Evolutionary conservation across 2,113 vertebrate species (phyloP), one percentile per base, ranked within the genome.

Genomic region (Trogon melanurus): DNA sequence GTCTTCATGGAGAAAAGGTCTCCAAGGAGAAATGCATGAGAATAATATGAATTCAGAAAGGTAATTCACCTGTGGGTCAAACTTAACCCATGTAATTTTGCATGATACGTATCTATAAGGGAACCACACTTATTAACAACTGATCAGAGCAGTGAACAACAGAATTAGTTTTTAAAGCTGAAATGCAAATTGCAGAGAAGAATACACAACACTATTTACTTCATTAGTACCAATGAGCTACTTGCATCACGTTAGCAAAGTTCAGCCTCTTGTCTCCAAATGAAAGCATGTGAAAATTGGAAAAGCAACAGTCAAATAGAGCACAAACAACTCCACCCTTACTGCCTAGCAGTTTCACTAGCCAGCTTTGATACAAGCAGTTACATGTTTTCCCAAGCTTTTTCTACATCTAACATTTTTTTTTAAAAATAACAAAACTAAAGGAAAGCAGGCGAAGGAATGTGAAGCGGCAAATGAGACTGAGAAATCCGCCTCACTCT

Each of bases 401-500:
- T 34, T 83, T 16, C 34, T 30, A 7, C 19, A 38, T 11, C 30
- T 32, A 17, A 30, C 30, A 18, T 61, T 45, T 56, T 79, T 79
- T 56, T 27, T 4, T 14, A 20, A 74, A 73, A 54, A n/a, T 22
- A 79, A 78, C 5, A 82, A 69, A 91, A 79, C 9, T 9, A 70
- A 22, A 26, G 44, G 38, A 88, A 88, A 84, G 50, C 44, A 91
- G 80, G 60, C 69, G 67, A 75, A 91, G 84, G 48, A 95, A 95
- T 36, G 60, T 57, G 58, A 69, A 91, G 70, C 50, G 51, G 69
- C 76, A 95, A 91, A 86, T 3, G 34, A 87, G 80, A 81, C 89
- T 22, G 32, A 91, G 45, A 91, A 88, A 91, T 60, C 26, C 78
- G 79, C 82, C 70, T 74, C 60, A 80, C 92, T 92, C 88, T 34